Evolutionary conservation across 1,140 invertebrate species (phyloP), one percentile per base, ranked within the genome.

Genomic region (Watersipora subatra): DNA sequence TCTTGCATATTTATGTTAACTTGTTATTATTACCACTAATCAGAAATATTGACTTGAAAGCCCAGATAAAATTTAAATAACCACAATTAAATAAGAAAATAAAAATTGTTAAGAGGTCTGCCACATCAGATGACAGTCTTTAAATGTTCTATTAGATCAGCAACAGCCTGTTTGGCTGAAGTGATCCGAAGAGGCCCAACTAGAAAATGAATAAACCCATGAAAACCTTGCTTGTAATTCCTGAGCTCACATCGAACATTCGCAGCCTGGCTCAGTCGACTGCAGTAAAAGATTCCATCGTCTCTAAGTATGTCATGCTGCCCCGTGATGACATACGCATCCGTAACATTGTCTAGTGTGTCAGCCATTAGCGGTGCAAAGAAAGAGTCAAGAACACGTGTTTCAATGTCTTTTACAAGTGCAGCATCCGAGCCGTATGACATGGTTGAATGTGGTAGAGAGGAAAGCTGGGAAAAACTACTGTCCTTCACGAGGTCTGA

Each of bases 231-330:
- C 19, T 30, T 62, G 64, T 77, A 76, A 62, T 77, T 70, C 62
- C 70, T 66, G 15, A 75, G 62, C 61, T 73, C 73, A 1, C 74
- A 70, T 34, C 71, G 70, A 0, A 72, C 67, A 3, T 65, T 69
- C 46, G 17, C 22, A 15, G 63, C 66, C 28, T 73, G 65, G 29
- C 65, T 64, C 12, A 77, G 63, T 46, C 76, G 66, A 15, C 71
- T 67, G 1, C 67, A 68, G 62, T 73, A 77, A 72, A 76, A 75
- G 25, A 77, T 66, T 3, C 67, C 73, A 62, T 76, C 76, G 62
- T 76, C 75, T 15, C 73, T 66, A 17, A 74, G 66, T 2, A 75
- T 73, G 58, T 77, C 76, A 67, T 71, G 76, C 59, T 77, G 73
- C n/a, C 73, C 71, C 22, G 73, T 71, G 0, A 77, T 70, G 46